These are phyloP conservation scores for Pterocles orientalis DNA, from an alignment of 2,113 vertebrate genomes.

Conservation along the genomic window DNA sequence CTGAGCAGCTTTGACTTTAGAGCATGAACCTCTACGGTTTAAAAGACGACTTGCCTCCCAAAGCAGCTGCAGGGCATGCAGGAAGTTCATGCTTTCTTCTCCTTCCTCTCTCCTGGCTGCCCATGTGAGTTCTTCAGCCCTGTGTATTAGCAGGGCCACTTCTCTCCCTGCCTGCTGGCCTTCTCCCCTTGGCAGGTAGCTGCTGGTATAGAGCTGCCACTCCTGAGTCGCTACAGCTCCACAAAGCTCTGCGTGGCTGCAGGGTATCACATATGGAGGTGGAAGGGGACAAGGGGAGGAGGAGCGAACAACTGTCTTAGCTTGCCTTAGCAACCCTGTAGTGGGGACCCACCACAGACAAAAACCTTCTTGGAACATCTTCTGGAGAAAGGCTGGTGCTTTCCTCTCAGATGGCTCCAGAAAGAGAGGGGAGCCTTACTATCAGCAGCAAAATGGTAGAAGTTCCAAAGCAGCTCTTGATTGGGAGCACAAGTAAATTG, in stretches of 20 bases:
- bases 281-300: conserved; percentile 27
- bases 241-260: conserved; percentile 76
- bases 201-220: conserved; percentile 78
- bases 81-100: neutral
- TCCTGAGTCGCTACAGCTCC: conserved; percentile 77
- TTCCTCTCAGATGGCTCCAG: neutral
- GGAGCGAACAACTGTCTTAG: neutral
- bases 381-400: neutral
- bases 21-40: neutral
- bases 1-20: neutral
- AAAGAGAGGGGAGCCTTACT: neutral
- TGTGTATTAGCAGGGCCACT: conserved; percentile 74
- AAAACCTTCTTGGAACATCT: neutral
- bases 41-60: neutral
- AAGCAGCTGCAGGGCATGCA: neutral
- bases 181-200: neutral
- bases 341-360: neutral
- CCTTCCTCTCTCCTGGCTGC: neutral
- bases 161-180: conserved; percentile 64
- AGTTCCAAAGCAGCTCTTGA: neutral
- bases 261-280: neutral
- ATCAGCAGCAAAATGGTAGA: neutral
- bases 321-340: neutral
- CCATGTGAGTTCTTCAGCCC: neutral
- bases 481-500: neutral